Evolutionary conservation across 2,888 invertebrate genomes (phyloP), one percentile per base, ranked within the genome.

Genomic region (Syrista parreyssii): DNA sequence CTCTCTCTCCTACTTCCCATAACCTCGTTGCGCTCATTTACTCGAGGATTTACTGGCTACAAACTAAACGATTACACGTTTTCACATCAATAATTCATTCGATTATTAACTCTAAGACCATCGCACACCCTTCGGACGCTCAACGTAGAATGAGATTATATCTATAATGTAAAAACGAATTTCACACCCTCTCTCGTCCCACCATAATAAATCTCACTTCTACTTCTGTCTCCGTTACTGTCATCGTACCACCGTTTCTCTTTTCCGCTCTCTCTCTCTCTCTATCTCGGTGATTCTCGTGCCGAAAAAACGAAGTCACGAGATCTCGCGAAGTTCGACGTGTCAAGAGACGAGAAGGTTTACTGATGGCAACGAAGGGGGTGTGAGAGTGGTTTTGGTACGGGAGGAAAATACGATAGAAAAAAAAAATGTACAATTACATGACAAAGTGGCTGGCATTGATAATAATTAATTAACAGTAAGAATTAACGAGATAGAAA

Each of bases 31-130:
- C 55, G 55, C 9, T 55, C 23, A 55, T 23, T 23, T 23, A 9
- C 23, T 55, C 55, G 55, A 55, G 68, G 69, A 75, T 40, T 73
- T n/a, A 35, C 40, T 83, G 81, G 82, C 86, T 88, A 88, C 82
- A 80, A 88, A 88, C 86, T 87, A 88, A 88, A 88, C 83, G 83
- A 85, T 86, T 88, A 86, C 83, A 87, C 84, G 84, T 84, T 85
- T 55, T 55, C 55, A 88, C 84, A 85, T 86, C 86, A 86, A 85
- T 84, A 86, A 80, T 80, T 74, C 33, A 74, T 34, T 79, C 75
- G 75, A 74, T 78, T 55, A 55, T 23, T 55, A 55, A 55, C 55
- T 55, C 55, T 55, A 55, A 55, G 55, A 55, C 55, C 23, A 55
- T 55, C 55, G 55, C 55, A 55, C 23, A 15, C 23, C 55, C 23